Base-by-base conservation (phyloP, 2,797 vertebrate species). In the Halcyon badia region DNA sequence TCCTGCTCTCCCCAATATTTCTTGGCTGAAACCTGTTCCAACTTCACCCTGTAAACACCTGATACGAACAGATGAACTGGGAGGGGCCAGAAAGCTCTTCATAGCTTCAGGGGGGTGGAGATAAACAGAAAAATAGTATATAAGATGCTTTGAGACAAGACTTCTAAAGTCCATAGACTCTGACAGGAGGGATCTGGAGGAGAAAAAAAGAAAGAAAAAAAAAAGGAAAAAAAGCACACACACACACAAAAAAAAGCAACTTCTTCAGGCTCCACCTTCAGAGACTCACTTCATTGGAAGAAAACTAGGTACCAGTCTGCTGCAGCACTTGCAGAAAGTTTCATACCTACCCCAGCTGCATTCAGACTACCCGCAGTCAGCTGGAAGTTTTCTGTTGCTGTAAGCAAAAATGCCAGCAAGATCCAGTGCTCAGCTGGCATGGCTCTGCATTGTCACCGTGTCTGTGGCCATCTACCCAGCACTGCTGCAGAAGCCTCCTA, bases 51-150 rank as follows among this genome's bases (percentile, higher is more conserved):
- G 65, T 97, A 97, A 98, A 98, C 98, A 98, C 98, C 98, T 98
- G 98, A 98, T 96, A 94, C 44, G 94, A 97, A 81, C 91, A 91
- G 95, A 98, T 86, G 97, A 97, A 96, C 81, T 91, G 98, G 98
- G 98, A 98, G 98, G 97, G 97, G 97, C 97, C 96, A 87, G 78
- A 97, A 97, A 97, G 84, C 96, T 92, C 88, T 94, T 96, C 92
- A 91, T 60, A 35, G 96, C 88, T 95, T 85, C 87, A 93, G 98
- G 83, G 91, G 98, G 98, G 98, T 88, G 98, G 98, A 99, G 98
- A 98, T 98, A 97, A 98, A 98, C 66, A 97, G 96, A 94, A 97
- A 98, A 98, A 97, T 68, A 96, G 98, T 99, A 99, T 99, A 99
- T 99, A 99, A 99, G 99, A 98, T 99, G 99, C 98, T 97, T 96